Evolutionary conservation across 2,797 vertebrate genomes (phyloP).

Genomic region (Arctocebus calabarensis): DNA sequence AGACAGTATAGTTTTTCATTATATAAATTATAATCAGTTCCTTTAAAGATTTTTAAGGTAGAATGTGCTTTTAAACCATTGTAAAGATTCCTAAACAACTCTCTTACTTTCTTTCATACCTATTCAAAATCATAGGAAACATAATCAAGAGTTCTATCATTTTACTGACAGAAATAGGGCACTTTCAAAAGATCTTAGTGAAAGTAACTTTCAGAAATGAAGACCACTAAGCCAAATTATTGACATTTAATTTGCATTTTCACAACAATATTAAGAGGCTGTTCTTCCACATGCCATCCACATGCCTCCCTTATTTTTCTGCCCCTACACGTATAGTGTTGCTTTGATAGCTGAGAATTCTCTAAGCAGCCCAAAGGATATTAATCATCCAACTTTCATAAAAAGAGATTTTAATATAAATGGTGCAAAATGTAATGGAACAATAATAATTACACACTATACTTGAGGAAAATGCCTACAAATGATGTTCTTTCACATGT

Average conservation of each 20-base stretch:
- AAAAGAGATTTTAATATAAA: conserved; percentile 51
- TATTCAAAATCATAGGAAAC: conserved; percentile 20
- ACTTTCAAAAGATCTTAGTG: conserved; percentile 53
- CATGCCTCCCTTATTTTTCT: not conserved
- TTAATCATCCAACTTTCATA: conserved; percentile 16
- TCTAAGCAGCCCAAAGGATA: not conserved
- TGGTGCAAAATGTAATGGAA: not conserved
- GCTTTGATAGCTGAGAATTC: conserved; percentile 48
- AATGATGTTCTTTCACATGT: conserved; percentile 32
- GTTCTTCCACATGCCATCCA: not conserved
- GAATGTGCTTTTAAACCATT: not conserved
- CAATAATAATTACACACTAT: not conserved
- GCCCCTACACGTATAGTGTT: not conserved
- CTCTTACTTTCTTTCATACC: not conserved
- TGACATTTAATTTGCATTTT: conserved; percentile 66
- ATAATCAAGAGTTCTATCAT: conserved; percentile 33
- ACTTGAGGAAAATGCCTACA: conserved; percentile 27
- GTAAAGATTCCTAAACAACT: not conserved
- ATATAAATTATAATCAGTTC: not conserved
- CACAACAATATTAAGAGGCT: not conserved
- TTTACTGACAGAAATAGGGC: not conserved
- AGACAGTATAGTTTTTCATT: not conserved
- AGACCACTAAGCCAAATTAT: conserved; percentile 20
- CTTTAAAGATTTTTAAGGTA: conserved; percentile 15
- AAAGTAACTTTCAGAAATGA: conserved; percentile 30